phyloP scores from a whole-genome alignment of 2,113 vertebrate genomes.

The Malaclemys terrapin region DNA sequence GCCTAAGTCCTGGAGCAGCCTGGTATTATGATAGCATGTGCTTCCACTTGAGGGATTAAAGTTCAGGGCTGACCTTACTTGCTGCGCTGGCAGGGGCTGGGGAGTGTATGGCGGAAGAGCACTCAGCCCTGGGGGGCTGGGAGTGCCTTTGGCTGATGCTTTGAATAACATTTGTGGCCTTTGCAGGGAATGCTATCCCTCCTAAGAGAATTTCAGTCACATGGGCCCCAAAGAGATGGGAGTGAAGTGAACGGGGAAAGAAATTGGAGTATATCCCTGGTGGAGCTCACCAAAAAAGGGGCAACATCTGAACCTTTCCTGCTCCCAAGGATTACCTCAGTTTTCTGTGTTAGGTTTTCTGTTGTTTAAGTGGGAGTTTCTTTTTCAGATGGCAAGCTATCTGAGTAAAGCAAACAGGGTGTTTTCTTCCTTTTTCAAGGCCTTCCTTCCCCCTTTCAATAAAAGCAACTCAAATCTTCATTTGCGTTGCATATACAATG shows the following conservation, averaged over 20 bases:
- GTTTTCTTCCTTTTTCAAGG: background rate
- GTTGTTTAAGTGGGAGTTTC: background rate
- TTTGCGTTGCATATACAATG: background rate
- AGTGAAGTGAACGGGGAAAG: background rate
- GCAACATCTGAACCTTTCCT: background rate
- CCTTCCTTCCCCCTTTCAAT: background rate
- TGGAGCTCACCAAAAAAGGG: background rate
- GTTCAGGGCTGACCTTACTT: background rate
- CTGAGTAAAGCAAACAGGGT: background rate
- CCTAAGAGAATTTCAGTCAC: background rate
- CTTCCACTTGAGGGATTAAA: background rate
- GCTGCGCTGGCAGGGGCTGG: background rate
- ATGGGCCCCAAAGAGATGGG: background rate
- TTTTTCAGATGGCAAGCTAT: background rate
- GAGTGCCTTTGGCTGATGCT: background rate
- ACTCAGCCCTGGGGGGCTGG: accelerated
- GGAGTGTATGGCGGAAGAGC: background rate
- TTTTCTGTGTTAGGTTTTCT: accelerated
- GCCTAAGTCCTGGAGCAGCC: background rate
- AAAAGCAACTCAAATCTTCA: background rate
- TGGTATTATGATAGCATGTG: background rate
- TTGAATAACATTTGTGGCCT: background rate
- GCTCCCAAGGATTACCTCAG: accelerated
- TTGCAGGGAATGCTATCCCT: background rate
- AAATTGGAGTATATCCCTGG: background rate